Conservation (phyloP, 2,888 invertebrate species). For the Cheilosia impressa region DNA sequence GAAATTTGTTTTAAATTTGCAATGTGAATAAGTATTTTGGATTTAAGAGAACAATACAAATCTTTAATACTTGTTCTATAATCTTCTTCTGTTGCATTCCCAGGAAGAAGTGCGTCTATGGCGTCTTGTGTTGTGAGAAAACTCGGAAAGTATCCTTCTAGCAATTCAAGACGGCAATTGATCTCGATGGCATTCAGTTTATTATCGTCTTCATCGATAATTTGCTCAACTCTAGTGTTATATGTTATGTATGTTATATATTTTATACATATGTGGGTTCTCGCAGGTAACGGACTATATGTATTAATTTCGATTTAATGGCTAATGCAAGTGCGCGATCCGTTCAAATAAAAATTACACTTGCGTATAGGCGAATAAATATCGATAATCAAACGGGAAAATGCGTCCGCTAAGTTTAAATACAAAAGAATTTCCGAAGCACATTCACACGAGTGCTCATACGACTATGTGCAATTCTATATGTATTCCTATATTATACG, state of each 20-base stretch:
- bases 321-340: no score
- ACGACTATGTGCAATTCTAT: no score
- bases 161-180: not conserved
- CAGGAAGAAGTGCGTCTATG: conserved; percentile 12
- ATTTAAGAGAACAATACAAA: conserved; percentile 25
- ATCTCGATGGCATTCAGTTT: conserved; percentile 8
- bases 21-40: conserved; percentile 20
- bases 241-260: not conserved
- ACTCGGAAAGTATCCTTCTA: conserved; percentile 27
- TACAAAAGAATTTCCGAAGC: no score
- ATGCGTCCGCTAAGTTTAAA: no score
- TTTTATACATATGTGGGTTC: no score
- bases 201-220: not conserved
- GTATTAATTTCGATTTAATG: no score
- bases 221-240: conserved; percentile 2
- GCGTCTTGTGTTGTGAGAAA: conserved; percentile 9
- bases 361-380: no score
- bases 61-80: conserved; percentile 30
- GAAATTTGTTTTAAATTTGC: not conserved
- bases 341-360: no score
- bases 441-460: no score
- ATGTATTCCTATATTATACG: not conserved
- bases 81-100: conserved; percentile 5
- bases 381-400: no score
- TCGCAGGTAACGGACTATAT: no score